A percentile compares a stretch with the other conserved stretches of the same genome.
phyloP scores from a whole-genome alignment of 2,888 invertebrate genomes.

The Nineta flava region DNA sequence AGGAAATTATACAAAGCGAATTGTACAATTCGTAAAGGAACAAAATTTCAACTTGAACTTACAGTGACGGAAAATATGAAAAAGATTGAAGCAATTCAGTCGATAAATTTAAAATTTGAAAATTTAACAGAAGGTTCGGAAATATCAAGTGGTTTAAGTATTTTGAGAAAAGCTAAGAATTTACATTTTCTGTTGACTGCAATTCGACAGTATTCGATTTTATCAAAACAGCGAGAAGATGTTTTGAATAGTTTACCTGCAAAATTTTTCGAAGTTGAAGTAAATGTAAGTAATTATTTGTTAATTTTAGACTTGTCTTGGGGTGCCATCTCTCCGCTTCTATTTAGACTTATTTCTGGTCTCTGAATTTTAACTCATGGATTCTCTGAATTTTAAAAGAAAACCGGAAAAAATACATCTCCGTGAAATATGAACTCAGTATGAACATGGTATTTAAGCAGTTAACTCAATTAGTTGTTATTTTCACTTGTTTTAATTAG shows the following conservation, averaged over 20 bases:
- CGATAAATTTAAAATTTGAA: not conserved
- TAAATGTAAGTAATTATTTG: too few relatives aligned
- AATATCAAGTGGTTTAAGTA: not conserved
- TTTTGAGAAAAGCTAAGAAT: not conserved
- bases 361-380: too few relatives aligned
- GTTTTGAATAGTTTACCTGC: not conserved
- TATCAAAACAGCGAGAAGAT: not conserved
- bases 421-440: too few relatives aligned
- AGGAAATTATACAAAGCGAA: not conserved
- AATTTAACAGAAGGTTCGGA: not conserved
- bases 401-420: too few relatives aligned
- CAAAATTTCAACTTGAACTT: not conserved
- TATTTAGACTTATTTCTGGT: too few relatives aligned
- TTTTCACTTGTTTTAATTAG: too few relatives aligned
- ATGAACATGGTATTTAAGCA: too few relatives aligned
- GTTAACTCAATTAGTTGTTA: too few relatives aligned
- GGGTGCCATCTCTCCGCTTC: too few relatives aligned
- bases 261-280: not conserved
- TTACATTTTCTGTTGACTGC: not conserved
- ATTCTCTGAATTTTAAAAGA: too few relatives aligned
- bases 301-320: too few relatives aligned
- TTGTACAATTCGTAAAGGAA: not conserved
- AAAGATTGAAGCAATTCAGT: not conserved
- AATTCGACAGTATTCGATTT: not conserved
- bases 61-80: not conserved